Base-by-base conservation (phyloP, 2,888 invertebrate species). In the Ectropis crepuscularia region DNA sequence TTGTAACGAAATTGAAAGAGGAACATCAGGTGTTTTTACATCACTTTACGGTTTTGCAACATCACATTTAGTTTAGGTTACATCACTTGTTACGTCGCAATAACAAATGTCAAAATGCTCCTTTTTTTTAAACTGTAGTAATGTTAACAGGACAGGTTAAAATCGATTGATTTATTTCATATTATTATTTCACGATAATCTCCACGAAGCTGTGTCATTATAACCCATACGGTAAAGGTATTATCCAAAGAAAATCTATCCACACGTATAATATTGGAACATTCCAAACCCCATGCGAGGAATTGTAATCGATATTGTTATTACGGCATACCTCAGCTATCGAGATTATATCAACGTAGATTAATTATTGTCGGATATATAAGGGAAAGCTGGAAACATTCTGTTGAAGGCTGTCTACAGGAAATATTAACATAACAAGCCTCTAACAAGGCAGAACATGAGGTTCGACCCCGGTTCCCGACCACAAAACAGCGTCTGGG, bases 301-400 rank as follows among this genome's bases (percentile, higher is more conserved):
- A 28, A 62, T 53, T 39, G 43, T 63, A 58, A 58, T 58, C 58
- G 49, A 63, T 58, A 63, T 58, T 53, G 57, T 53, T 53, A 63
- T 58, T 58, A 58, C 49, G 62, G 48, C 48, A 63, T 63, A 58
- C 63, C 57, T 53, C 39, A 36, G 57, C 63, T 45, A 46, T 45
- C 58, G 54, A 54, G 54, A 57, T 58, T 53, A 53, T 53, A 41
- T 53, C 38, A 16, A 57, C 37, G 41, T 46, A 41, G n/a, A 57
- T 62, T 50, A 45, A 57, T 51, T 55, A 57, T 38, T 55, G 39
- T 28, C 28, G 11, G 42, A 41, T 57, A 51, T 57, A 51, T 51
- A 16, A 50, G 16, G 53, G 36, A 12, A 12, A n/a, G 45, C 43
- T 49, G 11, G 5, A 6, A 36, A 57, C 49, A 49, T 57, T 57